Evolutionary conservation across 2,888 invertebrate species (phyloP).

Genomic region (Ophioninae sp.): DNA sequence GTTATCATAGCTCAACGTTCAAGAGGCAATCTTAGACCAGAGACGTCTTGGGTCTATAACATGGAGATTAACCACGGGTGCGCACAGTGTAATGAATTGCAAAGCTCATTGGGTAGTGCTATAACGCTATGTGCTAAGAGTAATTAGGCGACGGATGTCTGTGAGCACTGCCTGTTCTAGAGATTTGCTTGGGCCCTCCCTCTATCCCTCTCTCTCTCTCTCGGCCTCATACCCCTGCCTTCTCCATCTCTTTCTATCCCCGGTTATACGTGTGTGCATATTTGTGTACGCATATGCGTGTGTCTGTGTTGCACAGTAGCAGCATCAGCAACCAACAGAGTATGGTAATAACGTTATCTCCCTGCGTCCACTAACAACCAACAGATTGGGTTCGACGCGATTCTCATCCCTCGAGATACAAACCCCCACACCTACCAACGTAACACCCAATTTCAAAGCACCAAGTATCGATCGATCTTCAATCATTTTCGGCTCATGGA

Average conservation of each 20-base stretch:
- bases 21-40: constrained; percentile 45
- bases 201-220: constrained; percentile 2
- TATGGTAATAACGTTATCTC: constrained; percentile 63
- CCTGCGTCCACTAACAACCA: constrained; percentile 59
- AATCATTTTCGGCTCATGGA: not conserved
- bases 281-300: not conserved
- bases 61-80: constrained; percentile 60
- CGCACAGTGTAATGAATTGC: constrained; percentile 62
- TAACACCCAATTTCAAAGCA: not conserved
- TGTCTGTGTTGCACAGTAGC: constrained; percentile 32
- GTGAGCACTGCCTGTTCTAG: constrained; percentile 47
- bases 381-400: constrained; percentile 34
- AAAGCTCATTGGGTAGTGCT: constrained; percentile 62
- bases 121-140: constrained; percentile 61
- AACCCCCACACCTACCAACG: not conserved
- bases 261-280: not conserved
- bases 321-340: constrained; percentile 53
- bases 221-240: not conserved
- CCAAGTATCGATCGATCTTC: constrained; percentile 19
- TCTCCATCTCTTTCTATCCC: not conserved
- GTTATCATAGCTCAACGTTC: constrained; percentile 15
- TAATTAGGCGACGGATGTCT: constrained; percentile 61
- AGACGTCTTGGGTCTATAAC: constrained; percentile 53
- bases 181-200: constrained; percentile 37
- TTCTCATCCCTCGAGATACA: constrained; percentile 32